A percentile compares a stretch with the other conserved stretches of the same genome.
Evolutionary conservation across 2,888 invertebrate species (phyloP).

Genomic region (Creontiades dilutus): DNA sequence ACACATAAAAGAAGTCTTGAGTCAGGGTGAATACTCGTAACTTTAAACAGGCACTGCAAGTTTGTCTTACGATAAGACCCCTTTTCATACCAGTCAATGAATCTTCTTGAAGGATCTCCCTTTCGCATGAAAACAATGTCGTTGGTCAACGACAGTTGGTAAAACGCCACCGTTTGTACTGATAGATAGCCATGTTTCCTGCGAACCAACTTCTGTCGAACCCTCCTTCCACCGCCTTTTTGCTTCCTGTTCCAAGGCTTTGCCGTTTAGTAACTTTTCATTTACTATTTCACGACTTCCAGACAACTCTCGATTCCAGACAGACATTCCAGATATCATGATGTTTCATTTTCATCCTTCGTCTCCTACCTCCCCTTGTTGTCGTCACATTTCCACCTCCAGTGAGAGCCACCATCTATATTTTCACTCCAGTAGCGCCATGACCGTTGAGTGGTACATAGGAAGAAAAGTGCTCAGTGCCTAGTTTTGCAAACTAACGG

Average conservation of each 20-base stretch:
- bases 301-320: not conserved
- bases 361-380: not conserved
- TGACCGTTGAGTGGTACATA: too few species aligned
- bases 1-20: too few species aligned
- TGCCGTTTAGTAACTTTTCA: slow-evolving; percentile 10
- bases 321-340: not conserved
- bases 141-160: not conserved
- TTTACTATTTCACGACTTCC: not conserved
- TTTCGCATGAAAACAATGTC: slow-evolving; percentile 4
- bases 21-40: too few species aligned
- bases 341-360: not conserved
- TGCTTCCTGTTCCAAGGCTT: not conserved
- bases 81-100: not conserved
- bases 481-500: too few species aligned
- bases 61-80: not conserved
- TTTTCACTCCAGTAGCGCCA: too few species aligned
- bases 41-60: too few species aligned
- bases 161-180: not conserved
- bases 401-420: not conserved
- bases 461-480: too few species aligned
- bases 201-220: not conserved
- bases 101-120: not conserved
- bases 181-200: slow-evolving; percentile 5
- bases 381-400: not conserved
- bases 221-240: not conserved